A percentile compares a stretch with the other conserved stretches of the same genome.
Evolutionary conservation across 2,888 invertebrate genomes (phyloP).

Genomic region (Rhaphigaster nebulosa): DNA sequence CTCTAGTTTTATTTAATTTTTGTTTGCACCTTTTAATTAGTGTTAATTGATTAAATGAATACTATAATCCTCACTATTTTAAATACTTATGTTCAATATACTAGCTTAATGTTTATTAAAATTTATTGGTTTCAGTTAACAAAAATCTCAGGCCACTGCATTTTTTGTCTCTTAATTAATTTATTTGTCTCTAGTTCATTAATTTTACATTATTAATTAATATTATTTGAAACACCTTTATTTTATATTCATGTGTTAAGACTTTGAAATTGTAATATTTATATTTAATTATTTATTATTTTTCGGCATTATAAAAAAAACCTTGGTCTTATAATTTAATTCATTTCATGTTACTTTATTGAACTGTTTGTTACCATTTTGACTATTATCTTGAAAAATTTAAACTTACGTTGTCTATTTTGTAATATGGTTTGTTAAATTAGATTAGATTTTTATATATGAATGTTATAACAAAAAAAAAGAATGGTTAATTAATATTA

Average conservation of each 20-base stretch:
- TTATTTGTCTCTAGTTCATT: no score
- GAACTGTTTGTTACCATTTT: neutral
- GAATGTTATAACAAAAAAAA: neutral
- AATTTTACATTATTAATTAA: no score
- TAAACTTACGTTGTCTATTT: neutral
- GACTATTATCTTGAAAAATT: neutral
- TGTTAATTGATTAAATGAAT: neutral
- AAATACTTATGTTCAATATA: neutral
- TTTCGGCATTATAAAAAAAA: neutral
- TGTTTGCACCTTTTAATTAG: neutral
- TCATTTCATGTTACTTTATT: neutral
- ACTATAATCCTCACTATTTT: neutral
- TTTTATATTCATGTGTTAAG: neutral
- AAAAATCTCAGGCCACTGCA: neutral
- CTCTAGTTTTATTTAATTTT: neutral
- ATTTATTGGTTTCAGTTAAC: neutral
- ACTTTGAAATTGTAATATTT: neutral
- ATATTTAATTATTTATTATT: neutral
- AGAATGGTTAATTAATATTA: neutral
- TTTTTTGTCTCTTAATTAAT: neutral
- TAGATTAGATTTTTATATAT: slow-evolving; percentile 36
- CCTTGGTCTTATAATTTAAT: neutral
- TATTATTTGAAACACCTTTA: neutral
- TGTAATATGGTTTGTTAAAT: neutral
- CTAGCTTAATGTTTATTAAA: neutral